These are phyloP conservation scores for Nycteola revayana DNA, from an alignment of 2,888 invertebrate species.

Conservation along the genomic window DNA sequence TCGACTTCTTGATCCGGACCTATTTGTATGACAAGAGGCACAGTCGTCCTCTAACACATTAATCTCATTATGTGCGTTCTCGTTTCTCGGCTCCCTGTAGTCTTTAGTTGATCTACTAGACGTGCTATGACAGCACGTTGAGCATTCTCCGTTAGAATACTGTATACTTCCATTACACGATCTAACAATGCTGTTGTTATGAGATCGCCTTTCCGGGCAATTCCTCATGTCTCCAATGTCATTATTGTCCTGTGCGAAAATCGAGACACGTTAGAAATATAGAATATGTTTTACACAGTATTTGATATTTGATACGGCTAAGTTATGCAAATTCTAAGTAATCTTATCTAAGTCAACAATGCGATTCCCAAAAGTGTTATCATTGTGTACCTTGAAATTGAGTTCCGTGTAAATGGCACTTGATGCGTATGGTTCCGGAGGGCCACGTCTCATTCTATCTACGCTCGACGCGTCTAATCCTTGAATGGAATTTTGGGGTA, in stretches of 20 bases:
- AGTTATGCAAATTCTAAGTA: constrained; percentile 57
- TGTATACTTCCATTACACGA: constrained; percentile 77
- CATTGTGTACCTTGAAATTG: constrained; percentile 74
- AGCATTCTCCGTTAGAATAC: constrained; percentile 76
- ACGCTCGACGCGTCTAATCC: constrained; percentile 71
- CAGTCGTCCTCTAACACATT: constrained; percentile 72
- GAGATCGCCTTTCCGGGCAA: constrained; percentile 73
- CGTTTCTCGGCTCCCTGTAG: constrained; percentile 70
- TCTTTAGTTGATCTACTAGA: constrained; percentile 76
- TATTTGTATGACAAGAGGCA: constrained; percentile 72
- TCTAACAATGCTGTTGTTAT: constrained; percentile 77
- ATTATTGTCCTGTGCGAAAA: constrained; percentile 69
- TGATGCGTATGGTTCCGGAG: constrained; percentile 76
- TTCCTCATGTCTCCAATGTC: constrained; percentile 71
- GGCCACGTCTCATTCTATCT: constrained; percentile 67
- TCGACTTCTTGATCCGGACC: constrained; percentile 72
- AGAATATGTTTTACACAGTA: constrained; percentile 29
- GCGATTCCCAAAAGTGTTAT: constrained; percentile 60
- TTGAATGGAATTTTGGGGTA: constrained; percentile 75
- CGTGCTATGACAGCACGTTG: constrained; percentile 76
- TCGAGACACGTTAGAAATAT: constrained; percentile 39
- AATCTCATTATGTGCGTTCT: constrained; percentile 66
- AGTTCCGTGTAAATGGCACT: constrained; percentile 80
- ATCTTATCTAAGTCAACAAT: constrained; percentile 61
- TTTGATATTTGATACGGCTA: constrained; percentile 34